Evolutionary conservation across 2,113 vertebrate species (phyloP), one percentile per base, ranked within the genome.

Genomic region (Lathamus discolor): DNA sequence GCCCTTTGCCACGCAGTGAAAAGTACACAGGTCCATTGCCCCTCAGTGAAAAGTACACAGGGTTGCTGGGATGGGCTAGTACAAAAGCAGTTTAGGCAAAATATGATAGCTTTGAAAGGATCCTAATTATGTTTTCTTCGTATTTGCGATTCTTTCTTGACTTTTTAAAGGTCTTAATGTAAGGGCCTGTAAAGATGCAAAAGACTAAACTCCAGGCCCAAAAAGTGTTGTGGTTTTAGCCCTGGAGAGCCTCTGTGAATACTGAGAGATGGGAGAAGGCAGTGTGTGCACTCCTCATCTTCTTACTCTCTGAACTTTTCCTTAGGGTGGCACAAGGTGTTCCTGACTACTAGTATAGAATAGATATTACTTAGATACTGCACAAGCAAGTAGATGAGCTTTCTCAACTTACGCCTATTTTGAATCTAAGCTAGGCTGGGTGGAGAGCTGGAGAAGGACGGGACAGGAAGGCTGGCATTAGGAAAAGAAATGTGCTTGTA

Each of bases 231-330:
- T 52, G 17, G 11, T 67, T 92, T 79, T 80, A 83, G 22, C 11
- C 22, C 43, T 52, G 19, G 25, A 67, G 51, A 70, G 1, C 5
- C 46, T 63, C 31, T 70, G 13, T 51, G 57, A 77, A 31, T 55
- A 55, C 11, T 0, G 1, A 91, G n/a, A 66, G 22, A 14, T 57
- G 4, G 23, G 9, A 63, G 41, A 59, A 81, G 17, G 9, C 7
- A 73, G 9, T 0, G 1, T 35, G 29, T 46, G 8, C 5, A 3
- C 11, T 49, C 17, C 51, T 13, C 4, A 11, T 49, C 28, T 61
- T 75, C 62, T 55, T 39, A 19, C 11, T 51, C 17, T 41, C 23
- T 29, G 46, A 59, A 20, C 5, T 41, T 51, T 76, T 88, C 14
- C 27, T 69, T 46, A 49, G 35, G 25, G 27, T 87, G 6, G 8